Conservation (phyloP, 1,140 invertebrate genomes). For the Achroia grisella region DNA sequence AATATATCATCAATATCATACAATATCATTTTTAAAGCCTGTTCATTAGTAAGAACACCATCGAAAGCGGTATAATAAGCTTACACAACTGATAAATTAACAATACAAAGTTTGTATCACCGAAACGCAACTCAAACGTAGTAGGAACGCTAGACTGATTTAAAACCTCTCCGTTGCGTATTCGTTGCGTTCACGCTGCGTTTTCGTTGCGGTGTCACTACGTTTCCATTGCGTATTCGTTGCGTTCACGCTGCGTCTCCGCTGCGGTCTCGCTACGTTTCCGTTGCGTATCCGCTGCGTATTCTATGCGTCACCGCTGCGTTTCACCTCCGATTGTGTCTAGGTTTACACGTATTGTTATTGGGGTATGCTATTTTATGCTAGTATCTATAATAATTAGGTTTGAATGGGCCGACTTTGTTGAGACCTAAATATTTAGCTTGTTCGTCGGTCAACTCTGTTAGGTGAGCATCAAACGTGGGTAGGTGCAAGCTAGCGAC, state of each 20-base stretch:
- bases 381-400: conserved; percentile 95
- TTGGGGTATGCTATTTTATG: conserved; percentile 6
- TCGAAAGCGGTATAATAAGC: too few species aligned
- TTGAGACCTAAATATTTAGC: conserved; percentile 98
- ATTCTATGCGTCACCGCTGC: too few species aligned
- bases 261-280: neutral
- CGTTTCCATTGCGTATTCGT: conserved; percentile 16
- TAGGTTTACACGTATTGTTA: neutral
- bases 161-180: conserved; percentile 11
- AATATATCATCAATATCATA: too few species aligned
- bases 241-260: conserved; percentile 1
- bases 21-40: too few species aligned
- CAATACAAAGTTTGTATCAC: too few species aligned
- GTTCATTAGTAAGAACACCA: too few species aligned
- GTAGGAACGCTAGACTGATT: too few species aligned
- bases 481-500: conserved; percentile 96
- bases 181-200: conserved; percentile 14
- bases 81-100: too few species aligned
- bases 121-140: conserved; percentile 17
- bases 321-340: neutral
- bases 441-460: conserved; percentile 96
- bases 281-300: too few species aligned
- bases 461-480: conserved; percentile 97
- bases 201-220: conserved; percentile 12
- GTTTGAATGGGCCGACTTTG: conserved; percentile 98